Base-by-base conservation (phyloP, 2,888 invertebrate genomes). In the Metellina segmentata region DNA sequence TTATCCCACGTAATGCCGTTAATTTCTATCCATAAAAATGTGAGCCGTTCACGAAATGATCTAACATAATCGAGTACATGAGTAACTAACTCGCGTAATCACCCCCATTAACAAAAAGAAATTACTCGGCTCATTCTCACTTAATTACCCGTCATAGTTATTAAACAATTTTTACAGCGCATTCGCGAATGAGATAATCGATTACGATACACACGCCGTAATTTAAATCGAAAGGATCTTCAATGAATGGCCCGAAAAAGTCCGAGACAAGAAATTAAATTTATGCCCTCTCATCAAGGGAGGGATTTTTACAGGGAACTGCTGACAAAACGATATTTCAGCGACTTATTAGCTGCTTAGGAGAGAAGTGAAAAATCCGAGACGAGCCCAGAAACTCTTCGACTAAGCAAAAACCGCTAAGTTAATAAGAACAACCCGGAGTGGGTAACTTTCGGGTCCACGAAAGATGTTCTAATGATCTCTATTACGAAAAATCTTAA, bases 401-500 rank as follows among this genome's bases (percentile, higher is more conserved):
- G 13, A 53, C 86, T 87, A 71, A 87, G 87, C 87, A 87, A 87
- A 87, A 87, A 87, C 81, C 79, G 34, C 81, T 87, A 87, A 87
- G 79, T 53, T 81, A 81, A 87, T 87, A 87, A 87, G 70, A n/a
- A 77, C 34, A 53, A 72, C 74, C 8, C 16, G 52, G n/a, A 75
- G 53, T 34, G 72, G 81, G 77, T 51, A 77, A 72, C 81, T 75
- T 53, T 85, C 72, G 81, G 34, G n/a, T 34, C 79, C 51, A 20
- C 70, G 53, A 71, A n/a, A 78, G 79, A 88, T 88, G 72, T 78
- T 79, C 89, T 90, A 90, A 90, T 90, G 89, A 90, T 90, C 78
- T 71, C 78, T 90, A 85, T 79, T 85, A 79, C 48, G 72, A 78
- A 90, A 85, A 79, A 90, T 85, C 89, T 90, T 90, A 90, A 90